Base-by-base conservation (phyloP, 2,888 invertebrate species). In the Drosophila yooni region DNA sequence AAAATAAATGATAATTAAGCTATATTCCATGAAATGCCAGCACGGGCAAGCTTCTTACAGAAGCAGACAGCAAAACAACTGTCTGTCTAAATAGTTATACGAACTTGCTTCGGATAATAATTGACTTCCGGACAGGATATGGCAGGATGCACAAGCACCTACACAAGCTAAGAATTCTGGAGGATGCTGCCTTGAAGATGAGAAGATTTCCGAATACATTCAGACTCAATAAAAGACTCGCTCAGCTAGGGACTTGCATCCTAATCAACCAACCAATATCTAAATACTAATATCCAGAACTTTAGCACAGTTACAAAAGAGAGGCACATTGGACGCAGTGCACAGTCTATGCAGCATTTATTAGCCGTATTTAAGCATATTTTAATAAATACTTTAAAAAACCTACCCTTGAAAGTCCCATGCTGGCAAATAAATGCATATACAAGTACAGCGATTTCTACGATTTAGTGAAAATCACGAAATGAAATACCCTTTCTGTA, bases 401-500 rank as follows among this genome's bases (percentile, higher is more conserved):
- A n/a, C n/a, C 18, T 38, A 38, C 6, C 1, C 43, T 3, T 21
- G 21, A 43, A 21, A 21, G 43, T 21, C 3, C 43, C 11, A n/a
- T 43, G 5, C 21, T 13, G 43, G n/a, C 43, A 11, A 8, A 31
- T 31, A 31, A 31, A 31, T 2, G 10, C 31, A 46, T 11, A 57
- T 18, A 11, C 25, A 21, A 31, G n/a, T 33, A 38, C 25, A 52
- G 27, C 13, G 11, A 56, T 60, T 60, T 68, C 4, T 21, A 40
- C 18, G 46, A 69, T 62, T 62, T 53, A 57, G 29, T 27, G 51
- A 46, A 21, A 7, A 3, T 13, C 21, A 13, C 7, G 21, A 64
- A 25, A 48, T 8, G 7, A 21, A 53, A 53, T 54, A 54, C 40
- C 13, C 58, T 53, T 21, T 2, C n/a, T 2, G 8, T 7, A 5